Evolutionary conservation across 2,113 vertebrate genomes (phyloP), one percentile per base, ranked within the genome.

Genomic region (Podarcis raffonei): DNA sequence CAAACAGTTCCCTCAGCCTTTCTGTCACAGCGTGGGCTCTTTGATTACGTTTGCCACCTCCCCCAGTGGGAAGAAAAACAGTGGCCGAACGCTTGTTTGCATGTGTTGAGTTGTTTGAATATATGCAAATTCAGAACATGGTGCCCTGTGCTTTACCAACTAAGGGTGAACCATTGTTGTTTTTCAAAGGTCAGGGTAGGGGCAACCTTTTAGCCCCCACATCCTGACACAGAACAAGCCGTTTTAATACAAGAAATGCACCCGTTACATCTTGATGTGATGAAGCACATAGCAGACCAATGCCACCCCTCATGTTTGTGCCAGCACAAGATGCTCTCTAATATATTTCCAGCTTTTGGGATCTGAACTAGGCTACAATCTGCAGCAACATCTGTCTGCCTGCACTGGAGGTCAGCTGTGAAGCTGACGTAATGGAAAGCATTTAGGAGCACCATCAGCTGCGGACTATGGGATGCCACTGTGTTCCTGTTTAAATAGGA

Each of bases 11-110:
- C 39, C 81, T 89, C 59, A 53, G 65, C 91, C 48, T 59, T 0
- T 92, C 92, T 91, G 86, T 89, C 87, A 82, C 16, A 84, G 74
- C 92, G 92, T 90, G 85, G 88, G 91, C 57, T 92, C 59, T 69
- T 57, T 88, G 77, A 92, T 92, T 66, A 53, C 32, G 71, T 32
- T 76, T 75, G 22, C 37, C 37, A 83, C 57, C 57, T 76, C 37
- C 35, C 30, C 48, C 71, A 65, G 18, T 32, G 87, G 72, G 39
- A 83, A 76, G 39, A 7, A 71, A 32, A 88, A 66, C 35, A 32
- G 37, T 82, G 59, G 57, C 59, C 37, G 0, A 65, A 68, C 30
- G 59, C 20, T 9, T 39, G 79, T 82, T 30, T 86, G 57, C 7
- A 30, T 42, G 35, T 3, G 37, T 32, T 20, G 37, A 72, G 11